phyloP scores from a whole-genome alignment of 2,888 invertebrate genomes.

The Thalpophila matura region DNA sequence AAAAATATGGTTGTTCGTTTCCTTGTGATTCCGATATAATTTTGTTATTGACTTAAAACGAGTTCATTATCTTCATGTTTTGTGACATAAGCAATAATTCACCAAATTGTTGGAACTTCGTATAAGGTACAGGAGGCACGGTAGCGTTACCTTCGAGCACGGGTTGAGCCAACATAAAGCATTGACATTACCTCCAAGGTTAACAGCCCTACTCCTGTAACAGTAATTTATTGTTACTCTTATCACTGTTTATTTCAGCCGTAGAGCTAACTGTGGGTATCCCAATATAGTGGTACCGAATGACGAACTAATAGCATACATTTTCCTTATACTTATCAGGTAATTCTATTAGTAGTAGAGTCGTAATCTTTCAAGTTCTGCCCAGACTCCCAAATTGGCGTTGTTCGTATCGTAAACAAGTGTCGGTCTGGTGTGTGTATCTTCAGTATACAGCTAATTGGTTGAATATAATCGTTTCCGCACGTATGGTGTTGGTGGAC shows the following conservation, averaged over 20 bases:
- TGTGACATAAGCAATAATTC: slow-evolving; percentile 5
- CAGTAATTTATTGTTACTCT: slow-evolving; percentile 11
- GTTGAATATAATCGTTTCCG: slow-evolving; percentile 65
- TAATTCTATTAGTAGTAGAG: slow-evolving; percentile 15
- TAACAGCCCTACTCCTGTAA: slow-evolving; percentile 36
- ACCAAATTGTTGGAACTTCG: slow-evolving; percentile 11
- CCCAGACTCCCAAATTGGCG: not conserved
- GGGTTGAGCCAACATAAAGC: slow-evolving; percentile 25
- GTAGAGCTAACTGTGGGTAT: slow-evolving; percentile 8
- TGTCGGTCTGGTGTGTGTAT: slow-evolving; percentile 9
- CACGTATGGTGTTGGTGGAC: slow-evolving; percentile 55
- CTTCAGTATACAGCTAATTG: slow-evolving; percentile 64
- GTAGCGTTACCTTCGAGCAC: slow-evolving; percentile 47
- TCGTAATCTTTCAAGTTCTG: slow-evolving; percentile 7
- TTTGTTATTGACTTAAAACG: not conserved
- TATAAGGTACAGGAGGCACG: slow-evolving; percentile 8
- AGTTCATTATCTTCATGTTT: not conserved
- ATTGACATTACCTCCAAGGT: slow-evolving; percentile 48
- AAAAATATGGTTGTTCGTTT: slow-evolving; percentile 2
- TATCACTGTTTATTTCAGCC: slow-evolving; percentile 8
- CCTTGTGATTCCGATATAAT: slow-evolving; percentile 3
- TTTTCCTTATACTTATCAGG: slow-evolving; percentile 7
- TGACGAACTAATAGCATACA: slow-evolving; percentile 13
- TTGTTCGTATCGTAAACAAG: slow-evolving; percentile 18
- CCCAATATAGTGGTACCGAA: not conserved